Percentiles rank a stretch among this genome's conserved stretches.
Evolutionary conservation across 2,113 vertebrate genomes (phyloP).

Genomic region (Cheilinus undulatus): DNA sequence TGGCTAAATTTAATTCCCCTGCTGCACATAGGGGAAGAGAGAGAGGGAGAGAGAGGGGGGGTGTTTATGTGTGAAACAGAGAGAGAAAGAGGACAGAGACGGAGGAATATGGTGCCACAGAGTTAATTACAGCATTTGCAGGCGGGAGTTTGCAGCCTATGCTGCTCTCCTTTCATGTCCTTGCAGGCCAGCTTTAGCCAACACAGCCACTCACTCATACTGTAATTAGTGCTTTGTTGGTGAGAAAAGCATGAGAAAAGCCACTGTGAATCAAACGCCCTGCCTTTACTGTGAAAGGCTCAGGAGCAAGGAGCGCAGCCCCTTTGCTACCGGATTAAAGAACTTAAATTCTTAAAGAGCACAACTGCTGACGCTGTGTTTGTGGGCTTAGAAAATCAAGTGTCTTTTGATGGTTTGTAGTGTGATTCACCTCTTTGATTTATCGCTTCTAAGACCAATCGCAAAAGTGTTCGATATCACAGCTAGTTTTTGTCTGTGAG

Average conservation of each 20-base stretch:
- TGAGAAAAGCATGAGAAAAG: slow-evolving; percentile 65
- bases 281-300: slow-evolving; percentile 52
- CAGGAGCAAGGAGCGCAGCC: slow-evolving; percentile 53
- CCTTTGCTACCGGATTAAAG: slow-evolving; percentile 68
- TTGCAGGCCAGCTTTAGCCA: slow-evolving; percentile 63
- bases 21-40: not conserved
- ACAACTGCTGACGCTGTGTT: slow-evolving; percentile 63
- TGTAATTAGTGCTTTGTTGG: slow-evolving; percentile 79
- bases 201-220: slow-evolving; percentile 68
- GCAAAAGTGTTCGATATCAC: slow-evolving; percentile 32
- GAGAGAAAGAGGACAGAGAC: not conserved
- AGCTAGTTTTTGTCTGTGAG: slow-evolving; percentile 26
- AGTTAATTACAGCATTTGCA: slow-evolving; percentile 73
- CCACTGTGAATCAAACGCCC: slow-evolving; percentile 57
- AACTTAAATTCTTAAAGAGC: slow-evolving; percentile 64
- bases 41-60: slow-evolving; percentile 2
- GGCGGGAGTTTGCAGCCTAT: slow-evolving; percentile 47
- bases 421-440: slow-evolving; percentile 45
- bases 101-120: slow-evolving; percentile 59
- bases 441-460: slow-evolving; percentile 33
- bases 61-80: slow-evolving; percentile 8
- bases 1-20: slow-evolving; percentile 52
- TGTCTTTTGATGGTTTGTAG: slow-evolving; percentile 59
- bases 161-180: slow-evolving; percentile 66
- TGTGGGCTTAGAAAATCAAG: slow-evolving; percentile 58